Conservation (phyloP, 2,797 vertebrate genomes). For the Cossypha polioptera region DNA sequence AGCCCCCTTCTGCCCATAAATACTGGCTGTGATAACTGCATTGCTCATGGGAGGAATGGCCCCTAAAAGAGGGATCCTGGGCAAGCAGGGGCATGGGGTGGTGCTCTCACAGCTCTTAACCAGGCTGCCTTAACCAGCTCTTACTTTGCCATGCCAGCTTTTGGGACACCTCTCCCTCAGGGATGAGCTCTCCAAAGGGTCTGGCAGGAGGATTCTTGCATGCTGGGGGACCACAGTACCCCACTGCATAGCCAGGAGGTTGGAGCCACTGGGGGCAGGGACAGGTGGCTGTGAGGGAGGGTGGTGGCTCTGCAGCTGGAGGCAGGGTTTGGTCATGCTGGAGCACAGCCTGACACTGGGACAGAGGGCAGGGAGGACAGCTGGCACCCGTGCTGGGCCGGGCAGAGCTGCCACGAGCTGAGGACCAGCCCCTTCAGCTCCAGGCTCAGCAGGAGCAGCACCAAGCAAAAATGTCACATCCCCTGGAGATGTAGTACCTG, state of each 20-base stretch:
- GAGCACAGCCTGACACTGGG: background rate
- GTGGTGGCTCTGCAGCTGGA: background rate
- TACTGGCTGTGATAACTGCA: background rate
- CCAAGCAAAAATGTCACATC: fast-evolving
- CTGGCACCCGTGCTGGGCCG: background rate
- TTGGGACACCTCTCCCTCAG: fast-evolving
- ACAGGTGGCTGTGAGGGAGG: background rate
- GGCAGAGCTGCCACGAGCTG: background rate
- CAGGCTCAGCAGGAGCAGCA: background rate
- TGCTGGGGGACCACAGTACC: background rate
- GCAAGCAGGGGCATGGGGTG: fast-evolving
- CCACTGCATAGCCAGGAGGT: fast-evolving
- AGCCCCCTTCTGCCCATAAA: background rate
- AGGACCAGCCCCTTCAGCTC: background rate
- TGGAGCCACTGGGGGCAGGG: fast-evolving
- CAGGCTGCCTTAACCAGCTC: background rate
- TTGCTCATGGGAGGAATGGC: background rate
- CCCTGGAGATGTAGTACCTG: background rate
- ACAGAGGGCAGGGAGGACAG: background rate
- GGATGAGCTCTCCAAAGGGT: background rate
- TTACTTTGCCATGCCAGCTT: background rate
- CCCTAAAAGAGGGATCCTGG: background rate
- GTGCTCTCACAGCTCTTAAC: background rate
- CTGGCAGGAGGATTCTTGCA: background rate
- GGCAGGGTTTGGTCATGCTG: background rate